Base-by-base conservation (phyloP, 2,888 invertebrate genomes). In the Heliconius hortense region DNA sequence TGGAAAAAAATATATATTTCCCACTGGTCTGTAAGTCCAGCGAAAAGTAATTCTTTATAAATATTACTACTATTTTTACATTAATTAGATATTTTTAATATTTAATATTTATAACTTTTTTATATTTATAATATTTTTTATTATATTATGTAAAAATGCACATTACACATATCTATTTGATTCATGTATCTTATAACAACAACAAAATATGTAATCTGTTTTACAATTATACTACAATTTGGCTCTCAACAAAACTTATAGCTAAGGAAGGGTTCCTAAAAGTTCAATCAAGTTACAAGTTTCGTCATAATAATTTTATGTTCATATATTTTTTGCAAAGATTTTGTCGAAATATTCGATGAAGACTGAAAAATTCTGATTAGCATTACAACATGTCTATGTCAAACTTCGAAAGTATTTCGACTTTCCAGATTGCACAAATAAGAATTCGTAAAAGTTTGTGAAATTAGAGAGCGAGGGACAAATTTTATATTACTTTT, bases 301-400 rank as follows among this genome's bases (percentile, higher is more conserved):
- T 24, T 66, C 66, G 66, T 43, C 43, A 66, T 43, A 5, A 66
- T 43, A 24, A 66, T 24, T 66, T 2, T 24, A 8, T 59, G 2
- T 59, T n/a, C 8, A 35, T 35, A 35, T 35, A 35, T 35, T n/a
- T 64, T n/a, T 24, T 10, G n/a, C n/a, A n/a, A 13, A 64, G 15
- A 24, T 69, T 56, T 56, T 56, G 15, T 24, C 21, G 56, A 56
- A 35, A 24, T 69, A 35, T 56, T 24, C 56, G n/a, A 56, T 35
- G 31, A 56, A 69, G 69, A 69, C 69, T 69, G 31, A 69, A 69
- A 68, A 69, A 21, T 4, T 69, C n/a, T 69, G 56, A 69, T 69
- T 56, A 69, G 69, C 31, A n/a, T 68, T 68, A 53, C 48, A 21
- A 53, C 48, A 68, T 56, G 21, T 48, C 53, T n/a, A 28, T 68